phyloP scores from a whole-genome alignment of 2,888 invertebrate species.

The Cephus rjabovi region DNA sequence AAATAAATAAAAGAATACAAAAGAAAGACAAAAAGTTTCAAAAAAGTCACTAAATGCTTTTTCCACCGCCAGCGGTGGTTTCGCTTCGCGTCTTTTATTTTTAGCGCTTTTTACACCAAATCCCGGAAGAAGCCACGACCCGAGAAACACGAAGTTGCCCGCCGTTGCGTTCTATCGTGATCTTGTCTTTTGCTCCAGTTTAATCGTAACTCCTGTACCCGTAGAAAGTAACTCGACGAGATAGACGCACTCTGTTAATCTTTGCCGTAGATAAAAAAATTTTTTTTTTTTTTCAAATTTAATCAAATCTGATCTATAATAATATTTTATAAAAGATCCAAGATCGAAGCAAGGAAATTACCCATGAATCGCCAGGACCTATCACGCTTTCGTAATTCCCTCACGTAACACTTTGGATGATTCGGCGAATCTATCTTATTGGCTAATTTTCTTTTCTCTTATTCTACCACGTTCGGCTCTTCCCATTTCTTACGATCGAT shows the following conservation, averaged over 20 bases:
- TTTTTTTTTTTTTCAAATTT: neutral
- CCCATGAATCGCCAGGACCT: neutral
- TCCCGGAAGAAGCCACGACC: neutral
- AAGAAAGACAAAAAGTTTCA: neutral
- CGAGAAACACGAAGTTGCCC: neutral
- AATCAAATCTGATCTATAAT: neutral
- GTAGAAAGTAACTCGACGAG: neutral
- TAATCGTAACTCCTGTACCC: neutral
- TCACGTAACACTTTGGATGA: neutral
- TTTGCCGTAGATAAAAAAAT: neutral
- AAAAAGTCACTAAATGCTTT: neutral
- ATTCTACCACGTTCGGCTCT: neutral
- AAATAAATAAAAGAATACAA: too few relatives aligned
- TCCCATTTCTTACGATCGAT: neutral
- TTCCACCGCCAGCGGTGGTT: neutral
- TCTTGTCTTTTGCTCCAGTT: neutral
- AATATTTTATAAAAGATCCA: too few relatives aligned
- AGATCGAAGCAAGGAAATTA: neutral
- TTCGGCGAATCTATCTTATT: neutral
- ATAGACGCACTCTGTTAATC: neutral
- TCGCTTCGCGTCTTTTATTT: neutral
- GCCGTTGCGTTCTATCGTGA: neutral
- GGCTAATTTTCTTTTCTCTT: neutral
- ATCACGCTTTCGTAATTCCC: neutral
- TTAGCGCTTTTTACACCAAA: neutral